These are phyloP conservation scores for Syngnathus scovelli DNA, from an alignment of 2,113 vertebrate species.

Conservation along the genomic window DNA sequence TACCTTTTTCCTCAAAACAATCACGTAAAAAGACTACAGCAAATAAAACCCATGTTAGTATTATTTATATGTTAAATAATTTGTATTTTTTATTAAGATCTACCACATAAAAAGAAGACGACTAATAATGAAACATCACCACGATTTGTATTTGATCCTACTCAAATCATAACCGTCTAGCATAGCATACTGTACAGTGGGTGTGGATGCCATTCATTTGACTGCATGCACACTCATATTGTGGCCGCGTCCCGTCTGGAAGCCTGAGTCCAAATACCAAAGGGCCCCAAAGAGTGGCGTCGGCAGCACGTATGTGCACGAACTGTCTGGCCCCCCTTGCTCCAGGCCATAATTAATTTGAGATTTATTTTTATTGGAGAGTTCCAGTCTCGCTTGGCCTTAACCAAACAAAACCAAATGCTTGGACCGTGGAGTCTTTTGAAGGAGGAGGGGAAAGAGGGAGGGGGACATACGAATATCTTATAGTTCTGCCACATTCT, in stretches of 20 bases:
- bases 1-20: neutral
- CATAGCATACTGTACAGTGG: no score
- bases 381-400: constrained; percentile 92
- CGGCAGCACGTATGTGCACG: constrained; percentile 81
- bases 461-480: constrained; percentile 65
- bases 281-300: constrained; percentile 68
- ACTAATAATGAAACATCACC: neutral
- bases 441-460: constrained; percentile 70
- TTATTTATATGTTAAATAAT: neutral
- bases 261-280: constrained; percentile 64
- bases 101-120: neutral
- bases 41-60: neutral
- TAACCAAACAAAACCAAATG: constrained; percentile 95
- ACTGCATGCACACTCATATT: constrained; percentile 47
- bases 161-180: no score
- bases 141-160: neutral
- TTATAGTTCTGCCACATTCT: constrained; percentile 84
- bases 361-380: constrained; percentile 99
- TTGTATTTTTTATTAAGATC: neutral
- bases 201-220: constrained; percentile 40
- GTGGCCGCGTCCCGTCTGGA: constrained; percentile 45
- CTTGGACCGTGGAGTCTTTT: constrained; percentile 83
- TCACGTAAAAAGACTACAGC: neutral
- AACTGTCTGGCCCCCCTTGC: constrained; percentile 91
- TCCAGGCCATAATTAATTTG: constrained; percentile 99